Evolutionary conservation across 2,797 vertebrate genomes (phyloP), one percentile per base, ranked within the genome.

Genomic region (Helarctos malayanus): DNA sequence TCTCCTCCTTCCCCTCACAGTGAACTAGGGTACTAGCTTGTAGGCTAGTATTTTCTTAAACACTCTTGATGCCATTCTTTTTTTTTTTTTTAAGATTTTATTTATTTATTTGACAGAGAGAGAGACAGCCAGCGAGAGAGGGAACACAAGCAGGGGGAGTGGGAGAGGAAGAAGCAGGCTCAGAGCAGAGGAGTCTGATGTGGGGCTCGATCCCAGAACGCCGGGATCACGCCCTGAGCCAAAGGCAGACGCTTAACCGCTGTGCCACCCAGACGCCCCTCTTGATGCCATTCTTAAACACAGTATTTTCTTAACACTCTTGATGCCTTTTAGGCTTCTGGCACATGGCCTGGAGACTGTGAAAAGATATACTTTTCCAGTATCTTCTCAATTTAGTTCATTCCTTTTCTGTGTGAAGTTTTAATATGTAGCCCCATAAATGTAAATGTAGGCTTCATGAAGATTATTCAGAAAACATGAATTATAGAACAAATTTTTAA

Each of bases 381-480:
- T 52, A 63, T 59, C 89, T 96, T 85, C 57, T 93, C 81, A 71
- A 88, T 25, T 76, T 76, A 49, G 57, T 61, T 38, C 29, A 89
- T 38, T 83, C 12, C 57, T 90, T 86, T 82, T 73, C 47, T 52
- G 3, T 85, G 68, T 21, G 41, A 92, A 88, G n/a, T 57, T 95
- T 85, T 85, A 68, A 73, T 35, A 89, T 65, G 5, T 19, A 88
- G 65, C 35, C 12, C 35, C 56, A 63, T 23, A 92, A 63, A 25
- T 89, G 4, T 61, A 95, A 90, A 83, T 16, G 4, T 3, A 81
- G 27, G 25, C 11, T 68, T 85, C 75, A 82, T 73, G 49, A 90
- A 95, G 5, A 71, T 54, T 94, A 68, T 57, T 94, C 32, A 93
- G 68, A 91, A 92, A 95, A 91, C 52, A 87, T 45, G 38, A 95